These are phyloP conservation scores for Paedocypris sp. DNA, from an alignment of 2,113 vertebrate species.

Conservation along the genomic window DNA sequence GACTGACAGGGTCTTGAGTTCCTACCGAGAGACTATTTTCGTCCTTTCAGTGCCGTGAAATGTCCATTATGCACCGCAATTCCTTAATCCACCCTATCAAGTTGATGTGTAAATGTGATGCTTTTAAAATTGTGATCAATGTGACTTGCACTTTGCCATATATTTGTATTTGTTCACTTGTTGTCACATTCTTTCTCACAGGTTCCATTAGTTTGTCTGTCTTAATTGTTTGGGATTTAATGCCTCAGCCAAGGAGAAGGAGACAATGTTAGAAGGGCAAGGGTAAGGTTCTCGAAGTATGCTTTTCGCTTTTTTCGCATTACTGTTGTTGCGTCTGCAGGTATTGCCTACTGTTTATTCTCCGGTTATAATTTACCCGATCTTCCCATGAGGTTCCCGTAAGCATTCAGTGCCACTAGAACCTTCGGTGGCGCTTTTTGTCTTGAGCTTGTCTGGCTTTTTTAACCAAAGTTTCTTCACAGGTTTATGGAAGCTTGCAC, in stretches of 20 bases:
- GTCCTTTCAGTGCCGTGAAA: constrained; percentile 60
- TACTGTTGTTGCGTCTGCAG: constrained; percentile 50
- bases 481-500: constrained; percentile 89
- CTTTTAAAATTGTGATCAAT: constrained; percentile 47
- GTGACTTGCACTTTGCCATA: constrained; percentile 53
- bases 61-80: constrained; percentile 49
- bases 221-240: constrained; percentile 94
- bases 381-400: too few species aligned
- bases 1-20: constrained; percentile 48
- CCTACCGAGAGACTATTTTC: constrained; percentile 48
- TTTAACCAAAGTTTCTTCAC: constrained; percentile 88
- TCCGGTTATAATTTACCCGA: too few species aligned
- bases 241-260: constrained; percentile 76
- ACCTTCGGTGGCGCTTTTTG: constrained; percentile 67
- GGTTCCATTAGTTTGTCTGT: constrained; percentile 99
- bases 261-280: constrained; percentile 83
- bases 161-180: constrained; percentile 85
- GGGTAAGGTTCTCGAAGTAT: constrained; percentile 96
- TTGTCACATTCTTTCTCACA: constrained; percentile 99
- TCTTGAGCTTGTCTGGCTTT: constrained; percentile 62
- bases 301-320: constrained; percentile 65
- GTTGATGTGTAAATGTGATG: constrained; percentile 56
- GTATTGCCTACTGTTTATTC: too few species aligned
- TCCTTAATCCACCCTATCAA: constrained; percentile 44
- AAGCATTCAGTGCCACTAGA: too few species aligned